phyloP scores from a whole-genome alignment of 1,140 invertebrate genomes.

The Berghia stephanieae region DNA sequence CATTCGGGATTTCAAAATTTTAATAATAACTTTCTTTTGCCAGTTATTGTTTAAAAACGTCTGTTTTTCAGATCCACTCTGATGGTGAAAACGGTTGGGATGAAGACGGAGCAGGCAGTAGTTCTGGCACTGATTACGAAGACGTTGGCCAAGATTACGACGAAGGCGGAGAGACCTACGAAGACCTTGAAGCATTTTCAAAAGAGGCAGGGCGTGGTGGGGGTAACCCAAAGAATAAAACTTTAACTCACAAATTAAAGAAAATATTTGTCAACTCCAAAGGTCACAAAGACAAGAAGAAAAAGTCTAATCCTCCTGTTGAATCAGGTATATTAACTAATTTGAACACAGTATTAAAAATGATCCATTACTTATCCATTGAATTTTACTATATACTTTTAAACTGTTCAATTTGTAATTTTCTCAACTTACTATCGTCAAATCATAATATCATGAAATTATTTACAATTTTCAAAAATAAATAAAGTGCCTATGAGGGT shows the following conservation, averaged over 20 bases:
- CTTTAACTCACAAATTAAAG: constrained; percentile 21
- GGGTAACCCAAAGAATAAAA: not conserved
- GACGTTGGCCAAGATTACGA: constrained; percentile 25
- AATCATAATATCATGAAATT: too few relatives aligned
- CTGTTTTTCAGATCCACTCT: constrained; percentile 14
- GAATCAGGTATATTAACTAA: constrained; percentile 11
- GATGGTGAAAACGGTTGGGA: constrained; percentile 5
- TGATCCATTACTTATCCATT: too few relatives aligned
- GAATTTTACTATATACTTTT: too few relatives aligned
- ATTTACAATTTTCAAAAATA: too few relatives aligned
- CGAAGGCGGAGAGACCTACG: constrained; percentile 27
- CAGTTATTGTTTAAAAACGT: too few relatives aligned
- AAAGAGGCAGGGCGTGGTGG: not conserved
- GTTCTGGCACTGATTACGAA: constrained; percentile 35
- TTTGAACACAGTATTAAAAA: not conserved
- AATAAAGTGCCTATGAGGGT: too few relatives aligned
- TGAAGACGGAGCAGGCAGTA: not conserved
- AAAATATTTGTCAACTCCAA: constrained; percentile 18
- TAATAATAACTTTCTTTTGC: too few relatives aligned
- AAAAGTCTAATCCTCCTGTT: constrained; percentile 3
- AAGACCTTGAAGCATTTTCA: constrained; percentile 34
- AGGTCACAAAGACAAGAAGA: not conserved
- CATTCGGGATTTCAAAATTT: too few relatives aligned
- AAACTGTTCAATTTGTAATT: too few relatives aligned
- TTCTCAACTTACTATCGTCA: too few relatives aligned